Conservation (phyloP, 1,140 invertebrate species). For the Oedothorax gibbosus region DNA sequence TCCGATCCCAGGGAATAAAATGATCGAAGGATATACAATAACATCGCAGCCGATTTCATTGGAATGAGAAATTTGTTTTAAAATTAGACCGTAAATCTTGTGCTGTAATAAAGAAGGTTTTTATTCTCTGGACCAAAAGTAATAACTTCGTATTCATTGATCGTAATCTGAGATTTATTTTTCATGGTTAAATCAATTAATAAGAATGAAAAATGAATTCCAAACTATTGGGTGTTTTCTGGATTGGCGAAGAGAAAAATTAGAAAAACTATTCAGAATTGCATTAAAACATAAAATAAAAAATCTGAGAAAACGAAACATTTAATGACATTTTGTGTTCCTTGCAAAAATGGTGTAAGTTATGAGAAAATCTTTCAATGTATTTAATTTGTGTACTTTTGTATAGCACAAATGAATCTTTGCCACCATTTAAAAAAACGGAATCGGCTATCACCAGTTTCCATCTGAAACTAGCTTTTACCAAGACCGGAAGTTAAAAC, state of each 20-base stretch:
- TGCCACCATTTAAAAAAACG: too few relatives aligned
- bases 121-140: not conserved
- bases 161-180: not conserved
- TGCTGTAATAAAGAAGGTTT: conserved; percentile 35
- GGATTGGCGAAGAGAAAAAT: not conserved
- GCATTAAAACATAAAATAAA: too few relatives aligned
- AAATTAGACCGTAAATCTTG: conserved; percentile 49
- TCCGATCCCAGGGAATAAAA: not conserved
- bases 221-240: not conserved
- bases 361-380: too few relatives aligned
- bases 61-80: conserved; percentile 32
- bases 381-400: too few relatives aligned
- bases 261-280: too few relatives aligned
- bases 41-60: conserved; percentile 30
- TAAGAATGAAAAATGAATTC: not conserved
- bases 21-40: conserved; percentile 32
- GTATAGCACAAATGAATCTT: too few relatives aligned
- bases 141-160: conserved; percentile 45
- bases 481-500: too few relatives aligned
- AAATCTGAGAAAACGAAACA: too few relatives aligned
- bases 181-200: conserved; percentile 33
- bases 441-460: too few relatives aligned
- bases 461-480: too few relatives aligned
- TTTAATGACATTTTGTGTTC: too few relatives aligned
- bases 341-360: too few relatives aligned